Evolutionary conservation across 2,888 invertebrate species (phyloP).

Genomic region (Suillia variegata): DNA sequence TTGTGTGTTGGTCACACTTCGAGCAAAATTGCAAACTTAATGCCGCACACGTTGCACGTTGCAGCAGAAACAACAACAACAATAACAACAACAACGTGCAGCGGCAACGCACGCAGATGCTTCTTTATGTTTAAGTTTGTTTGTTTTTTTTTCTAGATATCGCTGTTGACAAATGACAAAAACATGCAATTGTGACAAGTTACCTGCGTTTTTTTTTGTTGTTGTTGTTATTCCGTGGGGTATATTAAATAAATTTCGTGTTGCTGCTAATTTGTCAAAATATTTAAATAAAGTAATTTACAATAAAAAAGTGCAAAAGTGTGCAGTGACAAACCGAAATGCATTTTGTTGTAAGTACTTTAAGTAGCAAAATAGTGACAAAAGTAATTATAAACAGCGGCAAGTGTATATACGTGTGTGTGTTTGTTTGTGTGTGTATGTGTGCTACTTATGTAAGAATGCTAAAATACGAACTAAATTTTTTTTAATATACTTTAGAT

Average conservation of each 20-base stretch:
- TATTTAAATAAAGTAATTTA: constrained; percentile 45
- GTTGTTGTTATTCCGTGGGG: too few species aligned
- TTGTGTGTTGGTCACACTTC: constrained; percentile 11
- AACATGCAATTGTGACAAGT: constrained; percentile 60
- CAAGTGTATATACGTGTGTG: background rate
- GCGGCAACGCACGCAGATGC: constrained; percentile 16
- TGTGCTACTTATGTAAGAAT: too few species aligned
- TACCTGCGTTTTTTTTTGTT: constrained; percentile 53
- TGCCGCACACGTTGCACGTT: constrained; percentile 43
- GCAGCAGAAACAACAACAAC: constrained; percentile 17
- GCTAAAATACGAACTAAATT: too few species aligned
- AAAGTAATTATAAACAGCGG: background rate
- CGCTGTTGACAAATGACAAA: constrained; percentile 57
- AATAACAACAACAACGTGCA: too few species aligned
- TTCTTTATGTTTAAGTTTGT: constrained; percentile 16
- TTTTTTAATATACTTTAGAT: too few species aligned
- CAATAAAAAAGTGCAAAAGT: constrained; percentile 23
- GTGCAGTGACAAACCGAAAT: too few species aligned
- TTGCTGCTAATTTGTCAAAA: constrained; percentile 46
- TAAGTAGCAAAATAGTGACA: too few species aligned
- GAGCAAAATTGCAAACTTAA: constrained; percentile 24
- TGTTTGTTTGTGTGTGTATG: too few species aligned
- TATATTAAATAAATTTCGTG: constrained; percentile 29
- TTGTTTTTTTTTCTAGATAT: constrained; percentile 30
- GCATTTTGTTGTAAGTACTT: too few species aligned